These are phyloP conservation scores for Venusia cambrica DNA, from an alignment of 2,888 invertebrate genomes.

Conservation along the genomic window DNA sequence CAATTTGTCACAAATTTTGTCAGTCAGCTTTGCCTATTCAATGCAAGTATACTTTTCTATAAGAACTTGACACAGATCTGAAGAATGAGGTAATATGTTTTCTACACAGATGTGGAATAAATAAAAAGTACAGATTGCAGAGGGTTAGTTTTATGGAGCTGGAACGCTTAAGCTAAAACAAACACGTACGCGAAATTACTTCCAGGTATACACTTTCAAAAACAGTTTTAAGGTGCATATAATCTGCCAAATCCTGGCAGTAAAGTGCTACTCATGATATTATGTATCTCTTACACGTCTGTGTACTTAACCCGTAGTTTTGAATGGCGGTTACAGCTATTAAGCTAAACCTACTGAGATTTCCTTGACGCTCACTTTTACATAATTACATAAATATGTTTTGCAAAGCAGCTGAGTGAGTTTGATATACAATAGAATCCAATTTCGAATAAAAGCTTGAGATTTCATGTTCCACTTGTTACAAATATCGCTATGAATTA, in stretches of 20 bases:
- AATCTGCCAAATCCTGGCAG: slow-evolving; percentile 55
- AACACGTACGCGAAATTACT: slow-evolving; percentile 64
- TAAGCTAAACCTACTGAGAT: slow-evolving; percentile 17
- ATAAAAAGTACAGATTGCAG: slow-evolving; percentile 53
- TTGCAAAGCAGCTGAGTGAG: slow-evolving; percentile 10
- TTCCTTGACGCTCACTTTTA: slow-evolving; percentile 11
- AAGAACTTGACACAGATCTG: slow-evolving; percentile 42
- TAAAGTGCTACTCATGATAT: slow-evolving; percentile 41
- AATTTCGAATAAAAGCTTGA: slow-evolving; percentile 9
- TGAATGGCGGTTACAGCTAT: slow-evolving; percentile 19
- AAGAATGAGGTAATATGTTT: slow-evolving; percentile 57
- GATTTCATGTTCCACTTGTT: not conserved
- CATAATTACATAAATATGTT: slow-evolving; percentile 15
- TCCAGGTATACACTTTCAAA: slow-evolving; percentile 53
- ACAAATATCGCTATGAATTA: not conserved
- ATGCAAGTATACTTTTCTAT: slow-evolving; percentile 44
- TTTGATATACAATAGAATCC: slow-evolving; percentile 4
- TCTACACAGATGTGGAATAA: slow-evolving; percentile 46
- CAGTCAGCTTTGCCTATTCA: slow-evolving; percentile 57
- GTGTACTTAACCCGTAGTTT: slow-evolving; percentile 19
- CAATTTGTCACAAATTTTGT: slow-evolving; percentile 62
- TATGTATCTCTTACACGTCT: slow-evolving; percentile 27
- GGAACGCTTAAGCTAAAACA: slow-evolving; percentile 57
- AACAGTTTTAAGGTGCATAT: slow-evolving; percentile 56
- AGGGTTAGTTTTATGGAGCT: slow-evolving; percentile 57